Base-by-base conservation (phyloP, 2,113 vertebrate species). In the Eulemur macaco region DNA sequence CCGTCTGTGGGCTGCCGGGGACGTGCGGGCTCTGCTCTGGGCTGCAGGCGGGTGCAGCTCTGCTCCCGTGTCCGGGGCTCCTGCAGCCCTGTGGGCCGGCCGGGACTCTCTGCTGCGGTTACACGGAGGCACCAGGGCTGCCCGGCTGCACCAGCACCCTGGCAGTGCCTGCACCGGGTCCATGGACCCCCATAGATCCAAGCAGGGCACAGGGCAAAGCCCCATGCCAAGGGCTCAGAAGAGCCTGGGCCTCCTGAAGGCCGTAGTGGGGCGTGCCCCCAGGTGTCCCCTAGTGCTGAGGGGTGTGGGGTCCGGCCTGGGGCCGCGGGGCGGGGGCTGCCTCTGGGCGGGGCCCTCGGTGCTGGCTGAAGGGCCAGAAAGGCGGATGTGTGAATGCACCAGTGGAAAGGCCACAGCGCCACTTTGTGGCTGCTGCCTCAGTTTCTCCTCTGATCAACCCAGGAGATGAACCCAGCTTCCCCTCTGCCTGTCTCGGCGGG, bases 121-220 rank as follows among this genome's bases (percentile, higher is more conserved):
- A 66, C 3, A 56, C 3, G 15, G 63, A 10, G 25, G 7, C 1
- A 5, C 23, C 6, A 14, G 37, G 4, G 25, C 50, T 2, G 25
- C 50, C 69, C 80, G 17, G 68, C 76, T 54, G 45, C 23, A 47
- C 39, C 3, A 31, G 25, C 80, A 68, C n/a, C 8, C 23, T 17
- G 39, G 27, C 14, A 9, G 31, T 34, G 20, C n/a, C 45, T 20
- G 56, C 42, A 13, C 29, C 17, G 10, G 1, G 9, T 2, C 29
- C 47, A 12, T 9, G 1, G 3, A 56, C 47, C 8, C 42, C 15
- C 68, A 45, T 0, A 15, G 25, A 15, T 5, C 11, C 18, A 1
- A 66, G 29, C 21, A 13, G 50, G 9, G 27, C 31, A 9, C 47
- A 11, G 0, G 14, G 56, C 37, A 18, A 31, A 77, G 42, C 52